A percentile compares a stretch with the other conserved stretches of the same genome.
Evolutionary conservation across 2,113 vertebrate genomes (phyloP).

Genomic region (Odontesthes bonariensis): DNA sequence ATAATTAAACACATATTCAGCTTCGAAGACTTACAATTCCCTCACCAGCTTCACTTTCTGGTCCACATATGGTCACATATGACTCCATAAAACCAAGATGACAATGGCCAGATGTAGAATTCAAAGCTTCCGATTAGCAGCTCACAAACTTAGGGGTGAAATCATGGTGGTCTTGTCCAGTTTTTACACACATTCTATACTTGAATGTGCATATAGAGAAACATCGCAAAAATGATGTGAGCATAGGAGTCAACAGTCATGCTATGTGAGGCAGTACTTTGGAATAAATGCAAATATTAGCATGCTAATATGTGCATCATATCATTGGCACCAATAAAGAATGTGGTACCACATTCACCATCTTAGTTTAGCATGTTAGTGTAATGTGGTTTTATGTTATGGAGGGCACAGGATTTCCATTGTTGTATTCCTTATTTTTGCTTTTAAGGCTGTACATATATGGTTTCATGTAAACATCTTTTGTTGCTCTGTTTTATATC

Average conservation of each 20-base stretch:
- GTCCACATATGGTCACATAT: background rate
- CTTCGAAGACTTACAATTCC: too few species aligned
- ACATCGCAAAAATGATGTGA: too few species aligned
- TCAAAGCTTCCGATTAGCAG: too few species aligned
- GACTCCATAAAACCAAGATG: background rate
- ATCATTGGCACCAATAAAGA: background rate
- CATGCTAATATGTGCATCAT: background rate
- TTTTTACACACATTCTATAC: too few species aligned
- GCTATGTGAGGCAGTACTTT: background rate
- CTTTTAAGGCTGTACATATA: background rate
- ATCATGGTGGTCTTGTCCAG: too few species aligned
- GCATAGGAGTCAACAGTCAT: too few species aligned
- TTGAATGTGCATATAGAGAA: too few species aligned
- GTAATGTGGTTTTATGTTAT: too few species aligned
- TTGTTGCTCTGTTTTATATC: background rate
- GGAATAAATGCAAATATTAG: background rate
- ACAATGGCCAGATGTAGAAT: too few species aligned
- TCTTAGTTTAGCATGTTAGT: background rate
- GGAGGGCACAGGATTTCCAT: too few species aligned
- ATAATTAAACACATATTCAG: too few species aligned
- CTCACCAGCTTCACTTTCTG: background rate
- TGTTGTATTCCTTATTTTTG: background rate
- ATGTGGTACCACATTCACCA: background rate
- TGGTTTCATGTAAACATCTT: background rate
- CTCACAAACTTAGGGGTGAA: too few species aligned